Evolutionary conservation across 2,797 vertebrate genomes (phyloP), one percentile per base, ranked within the genome.

Genomic region (Pelobates cultripes): DNA sequence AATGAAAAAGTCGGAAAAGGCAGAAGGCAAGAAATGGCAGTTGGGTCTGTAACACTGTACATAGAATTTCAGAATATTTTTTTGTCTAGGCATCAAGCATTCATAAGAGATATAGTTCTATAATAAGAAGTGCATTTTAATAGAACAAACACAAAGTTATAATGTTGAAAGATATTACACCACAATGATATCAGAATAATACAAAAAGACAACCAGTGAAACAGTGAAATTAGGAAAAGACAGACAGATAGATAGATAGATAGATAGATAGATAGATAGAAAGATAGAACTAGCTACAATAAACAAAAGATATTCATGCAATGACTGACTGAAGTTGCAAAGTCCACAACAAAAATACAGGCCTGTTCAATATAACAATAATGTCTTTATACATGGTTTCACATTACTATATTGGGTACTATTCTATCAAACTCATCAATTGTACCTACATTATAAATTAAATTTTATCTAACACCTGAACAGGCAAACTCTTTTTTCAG

Each of bases 11-110:
- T 43, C 70, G 73, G 53, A 15, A 78, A 61, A 44, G 45, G 64
- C 57, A 69, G 57, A 69, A 10, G 53, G 55, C 14, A 66, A 43
- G 6, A 43, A 64, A 75, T 43, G 76, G 57, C 45, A 66, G 53
- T 41, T 41, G 73, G n/a, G 42, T 79, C 17, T 55, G 55, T 40
- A 28, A 55, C 55, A 76, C 73, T 80, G 82, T 75, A 76, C 45
- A n/a, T 69, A 12, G 53, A 70, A 61, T 69, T 61, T 73, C 61
- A 28, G 4, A 17, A 57, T 57, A 4, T 57, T 12, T 12, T 57
- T 7, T 57, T 28, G 7, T 64, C 17, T 40, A 28, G 7, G 28
- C 28, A 40, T 64, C 28, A 28, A n/a, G 57, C 57, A 61, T 51
- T 6, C 47, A 51, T 51, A 3, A 51, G 10, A 10, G 10, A 51